Conservation (phyloP, 2,888 invertebrate species). For the Syrphus vitripennis region DNA sequence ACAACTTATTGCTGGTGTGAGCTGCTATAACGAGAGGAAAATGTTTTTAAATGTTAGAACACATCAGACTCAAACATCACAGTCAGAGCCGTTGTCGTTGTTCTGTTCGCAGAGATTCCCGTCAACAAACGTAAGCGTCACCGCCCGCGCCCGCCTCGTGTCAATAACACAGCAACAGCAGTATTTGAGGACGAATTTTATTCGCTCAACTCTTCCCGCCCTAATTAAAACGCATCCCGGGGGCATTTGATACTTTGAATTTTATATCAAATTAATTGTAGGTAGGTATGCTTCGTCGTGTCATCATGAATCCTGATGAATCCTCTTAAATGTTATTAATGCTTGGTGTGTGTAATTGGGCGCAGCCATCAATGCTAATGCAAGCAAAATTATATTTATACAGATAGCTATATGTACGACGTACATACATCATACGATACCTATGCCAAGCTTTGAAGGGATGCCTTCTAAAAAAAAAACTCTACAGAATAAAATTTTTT, state of each 20-base stretch:
- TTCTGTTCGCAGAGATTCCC: background rate
- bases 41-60: background rate
- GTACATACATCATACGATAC: too few relatives aligned
- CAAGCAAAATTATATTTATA: background rate
- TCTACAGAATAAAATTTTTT: background rate
- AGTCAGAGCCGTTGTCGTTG: background rate
- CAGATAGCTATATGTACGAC: background rate
- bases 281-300: slow-evolving; percentile 25
- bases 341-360: slow-evolving; percentile 63
- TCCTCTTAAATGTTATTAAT: slow-evolving; percentile 69
- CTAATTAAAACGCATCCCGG: slow-evolving; percentile 61
- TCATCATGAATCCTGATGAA: slow-evolving; percentile 29
- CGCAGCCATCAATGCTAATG: slow-evolving; percentile 28
- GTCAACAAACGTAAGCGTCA: background rate
- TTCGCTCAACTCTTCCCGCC: slow-evolving; percentile 41
- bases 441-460: background rate
- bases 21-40: background rate
- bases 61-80: too few relatives aligned
- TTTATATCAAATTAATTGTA: slow-evolving; percentile 71
- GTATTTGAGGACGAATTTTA: slow-evolving; percentile 30
- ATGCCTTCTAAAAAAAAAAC: background rate
- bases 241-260: slow-evolving; percentile 65
- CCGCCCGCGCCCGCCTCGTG: background rate
- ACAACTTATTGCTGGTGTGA: background rate
- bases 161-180: slow-evolving; percentile 31